These are phyloP conservation scores for Heterocephalus glaber DNA, from an alignment of 2,113 vertebrate species.

Conservation along the genomic window DNA sequence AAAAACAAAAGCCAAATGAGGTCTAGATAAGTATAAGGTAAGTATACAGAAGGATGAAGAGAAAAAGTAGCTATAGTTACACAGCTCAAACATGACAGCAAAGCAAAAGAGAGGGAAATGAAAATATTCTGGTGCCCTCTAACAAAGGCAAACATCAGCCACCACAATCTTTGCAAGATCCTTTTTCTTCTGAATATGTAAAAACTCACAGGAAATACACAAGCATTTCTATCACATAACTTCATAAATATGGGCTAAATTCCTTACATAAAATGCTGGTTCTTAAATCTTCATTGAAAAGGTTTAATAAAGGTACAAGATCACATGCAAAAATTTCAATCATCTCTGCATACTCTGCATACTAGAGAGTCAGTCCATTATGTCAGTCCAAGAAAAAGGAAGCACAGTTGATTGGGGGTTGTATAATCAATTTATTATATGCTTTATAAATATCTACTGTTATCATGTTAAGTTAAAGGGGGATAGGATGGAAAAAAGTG, in stretches of 20 bases:
- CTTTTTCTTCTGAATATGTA: background rate
- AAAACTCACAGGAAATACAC: background rate
- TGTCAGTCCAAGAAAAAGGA: background rate
- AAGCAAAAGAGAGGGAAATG: background rate
- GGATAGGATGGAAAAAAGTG: background rate
- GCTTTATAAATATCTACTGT: background rate
- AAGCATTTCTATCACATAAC: background rate
- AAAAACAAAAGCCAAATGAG: background rate
- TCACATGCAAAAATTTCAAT: background rate
- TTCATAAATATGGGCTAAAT: background rate
- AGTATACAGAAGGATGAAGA: background rate
- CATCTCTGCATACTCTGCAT: background rate
- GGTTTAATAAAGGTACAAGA: slow-evolving; percentile 35
- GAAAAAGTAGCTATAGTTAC: fast-evolving
- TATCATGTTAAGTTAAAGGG: background rate
- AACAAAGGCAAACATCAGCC: background rate
- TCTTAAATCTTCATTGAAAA: slow-evolving; percentile 21
- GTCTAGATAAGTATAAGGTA: background rate
- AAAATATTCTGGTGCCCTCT: background rate
- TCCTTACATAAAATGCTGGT: slow-evolving; percentile 5
- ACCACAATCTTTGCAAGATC: background rate
- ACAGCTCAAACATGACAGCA: background rate
- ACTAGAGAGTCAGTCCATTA: background rate
- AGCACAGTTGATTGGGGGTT: background rate
- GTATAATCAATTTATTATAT: background rate